Base-by-base conservation (phyloP, 92 coral and sea anemone genomes). In the Parazoanthus swiftii region DNA sequence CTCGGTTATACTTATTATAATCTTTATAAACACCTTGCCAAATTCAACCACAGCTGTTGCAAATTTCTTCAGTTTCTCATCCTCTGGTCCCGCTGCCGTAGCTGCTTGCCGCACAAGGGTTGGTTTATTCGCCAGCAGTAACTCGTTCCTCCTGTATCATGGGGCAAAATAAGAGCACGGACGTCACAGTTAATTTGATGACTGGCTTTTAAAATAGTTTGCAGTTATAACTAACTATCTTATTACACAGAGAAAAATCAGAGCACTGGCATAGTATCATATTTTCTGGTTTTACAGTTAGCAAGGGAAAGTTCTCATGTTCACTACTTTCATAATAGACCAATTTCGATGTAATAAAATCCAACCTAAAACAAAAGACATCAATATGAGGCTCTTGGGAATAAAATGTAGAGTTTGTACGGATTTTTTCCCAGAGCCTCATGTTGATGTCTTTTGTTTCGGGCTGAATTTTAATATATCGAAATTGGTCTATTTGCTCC, bases 1-100 rank as follows among this genome's bases (percentile, higher is more conserved):
- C 10, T 48, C 11, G 9, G 51, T 10, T 48, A 48, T 10, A 48
- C 1, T 11, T 54, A 54, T 54, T 54, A 13, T 8, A n/a, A n/a
- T 21, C 26, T 20, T 6, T 2, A 63, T 20, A n/a, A 50, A 36
- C 70, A 95, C 99, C 96, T 97, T 95, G 51, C 99, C 98, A 85
- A 92, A 97, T 81, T 97, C 99, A 68, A 97, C 95, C 68, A 97
- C 93, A n/a, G 98, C 97, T 0, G 98, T 95, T 21, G 99, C 98
- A 89, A 89, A 97, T 89, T 95, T 95, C 90, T 91, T 97, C 37
- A 91, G 92, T 91, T 93, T 97, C 81, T 91, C 92, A 21, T 95
- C 99, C 39, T 97, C 99, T 8, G 90, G 95, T 5, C 94, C 98
- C 15, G 86, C 91, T n/a, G 90, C 92, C 2, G 98, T 86, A 0